Base-by-base conservation (phyloP, 2,888 invertebrate species). In the Cataglyphis livida region DNA sequence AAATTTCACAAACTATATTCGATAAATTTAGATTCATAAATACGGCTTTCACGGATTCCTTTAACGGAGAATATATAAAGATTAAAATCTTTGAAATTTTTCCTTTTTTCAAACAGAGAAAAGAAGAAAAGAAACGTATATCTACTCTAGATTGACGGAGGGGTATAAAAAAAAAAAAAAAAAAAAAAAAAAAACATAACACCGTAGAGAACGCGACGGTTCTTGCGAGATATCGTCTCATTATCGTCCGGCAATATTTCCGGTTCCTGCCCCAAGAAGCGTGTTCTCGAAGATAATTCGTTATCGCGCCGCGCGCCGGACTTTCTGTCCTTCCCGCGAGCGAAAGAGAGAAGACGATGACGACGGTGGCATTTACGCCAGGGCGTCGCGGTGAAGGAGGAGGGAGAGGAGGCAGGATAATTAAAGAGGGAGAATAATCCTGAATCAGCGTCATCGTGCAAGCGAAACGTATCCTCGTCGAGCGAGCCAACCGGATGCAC, bases 251-350 rank as follows among this genome's bases (percentile, higher is more conserved):
- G 89, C 91, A 85, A 92, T 88, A 90, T 93, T 92, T 94, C 94
- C 94, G 93, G 94, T 94, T 94, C 94, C 94, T 94, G 94, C 90
- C 88, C 88, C 91, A 94, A 94, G 93, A 91, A 93, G 91, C 86
- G 90, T 90, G 93, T 90, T 91, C 81, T 82, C 87, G 81, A 91
- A 92, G 94, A 94, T 94, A 94, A 93, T 91, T 89, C 83, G 82
- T 93, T 93, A 93, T 93, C 92, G 85, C 89, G 76, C 75, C 84
- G 71, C 73, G 76, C 81, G 81, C 83, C 86, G 88, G 85, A 81
- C 86, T 87, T 86, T 85, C 81, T 85, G 84, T 87, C 82, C 84
- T 87, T 84, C 83, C 74, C 84, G 84, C 81, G 73, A 64, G 71
- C 82, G 85, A 88, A 76, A 81, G 87, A 85, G 87, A 89, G 89